Conservation (phyloP, 2,797 vertebrate species). For the Dicrostonyx torquatus region DNA sequence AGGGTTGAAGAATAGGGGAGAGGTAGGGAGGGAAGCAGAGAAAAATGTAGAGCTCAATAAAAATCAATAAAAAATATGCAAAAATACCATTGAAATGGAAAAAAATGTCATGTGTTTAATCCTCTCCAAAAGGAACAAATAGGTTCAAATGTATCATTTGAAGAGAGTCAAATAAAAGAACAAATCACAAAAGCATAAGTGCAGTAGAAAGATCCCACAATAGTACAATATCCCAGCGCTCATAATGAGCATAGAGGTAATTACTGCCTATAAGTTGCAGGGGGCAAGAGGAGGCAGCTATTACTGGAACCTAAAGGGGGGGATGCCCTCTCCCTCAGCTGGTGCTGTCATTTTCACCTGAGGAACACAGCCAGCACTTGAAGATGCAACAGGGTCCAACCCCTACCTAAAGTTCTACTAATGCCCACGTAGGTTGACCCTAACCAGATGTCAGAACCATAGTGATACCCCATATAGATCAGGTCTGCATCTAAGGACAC, state of each 20-base stretch:
- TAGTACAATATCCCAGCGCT: not conserved
- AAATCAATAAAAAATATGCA: no score
- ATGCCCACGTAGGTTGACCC: not conserved
- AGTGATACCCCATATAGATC: not conserved
- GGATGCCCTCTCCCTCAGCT: not conserved
- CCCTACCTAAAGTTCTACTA: not conserved
- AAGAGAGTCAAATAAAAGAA: constrained; percentile 26
- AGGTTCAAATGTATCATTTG: not conserved
- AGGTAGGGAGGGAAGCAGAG: no score
- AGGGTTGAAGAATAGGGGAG: no score
- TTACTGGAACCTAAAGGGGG: not conserved
- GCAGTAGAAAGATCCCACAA: not conserved
- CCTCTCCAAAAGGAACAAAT: not conserved
- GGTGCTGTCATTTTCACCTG: not conserved
- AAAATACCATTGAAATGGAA: no score
- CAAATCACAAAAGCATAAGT: not conserved
- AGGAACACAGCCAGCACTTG: not conserved
- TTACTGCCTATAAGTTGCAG: not conserved
- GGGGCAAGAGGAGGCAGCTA: not conserved
- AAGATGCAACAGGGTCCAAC: not conserved
- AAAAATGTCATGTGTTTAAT: not conserved
- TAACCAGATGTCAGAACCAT: not conserved
- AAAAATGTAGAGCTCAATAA: no score
- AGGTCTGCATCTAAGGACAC: not conserved
- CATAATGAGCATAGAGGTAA: not conserved